phyloP scores from a whole-genome alignment of 2,113 vertebrate species.

The Circaetus cinerascens region DNA sequence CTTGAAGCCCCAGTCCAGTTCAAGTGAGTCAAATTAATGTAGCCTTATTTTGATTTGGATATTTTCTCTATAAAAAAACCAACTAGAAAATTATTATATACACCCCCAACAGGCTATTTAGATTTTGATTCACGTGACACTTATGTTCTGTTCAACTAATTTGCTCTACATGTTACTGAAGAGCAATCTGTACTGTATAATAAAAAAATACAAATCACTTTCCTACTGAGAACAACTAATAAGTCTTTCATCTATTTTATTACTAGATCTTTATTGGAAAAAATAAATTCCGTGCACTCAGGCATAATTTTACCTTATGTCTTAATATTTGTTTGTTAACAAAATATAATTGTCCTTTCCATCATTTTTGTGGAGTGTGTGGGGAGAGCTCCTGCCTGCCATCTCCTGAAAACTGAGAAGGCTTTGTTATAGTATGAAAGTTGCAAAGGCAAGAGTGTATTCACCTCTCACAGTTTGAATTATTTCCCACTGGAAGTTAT shows the following conservation, averaged over 20 bases:
- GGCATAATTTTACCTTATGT: conserved; percentile 31
- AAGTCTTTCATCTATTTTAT: conserved; percentile 48
- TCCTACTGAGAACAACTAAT: conserved; percentile 31
- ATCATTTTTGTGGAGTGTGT: not conserved
- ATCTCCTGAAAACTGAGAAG: not conserved
- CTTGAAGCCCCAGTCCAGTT: not conserved
- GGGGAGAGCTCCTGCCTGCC: not conserved
- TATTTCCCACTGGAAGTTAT: not conserved
- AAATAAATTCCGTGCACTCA: conserved; percentile 29
- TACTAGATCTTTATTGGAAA: conserved; percentile 24
- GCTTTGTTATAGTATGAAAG: not conserved
- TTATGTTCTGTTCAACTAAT: conserved; percentile 8
- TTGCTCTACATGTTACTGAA: not conserved
- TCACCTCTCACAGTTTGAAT: not conserved
- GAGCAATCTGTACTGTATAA: not conserved
- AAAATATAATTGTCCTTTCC: conserved; percentile 30
- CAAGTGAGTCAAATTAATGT: not conserved
- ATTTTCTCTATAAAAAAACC: not conserved
- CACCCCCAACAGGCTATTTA: not conserved
- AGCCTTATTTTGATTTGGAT: not conserved
- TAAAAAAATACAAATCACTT: conserved; percentile 46
- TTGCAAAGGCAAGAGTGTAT: not conserved
- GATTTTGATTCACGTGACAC: not conserved
- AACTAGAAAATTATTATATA: not conserved
- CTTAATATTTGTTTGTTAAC: conserved; percentile 45